Percentiles rank a stretch among this genome's conserved stretches.
phyloP scores from a whole-genome alignment of 1,140 invertebrate genomes.

The Doryteuthis pealeii region DNA sequence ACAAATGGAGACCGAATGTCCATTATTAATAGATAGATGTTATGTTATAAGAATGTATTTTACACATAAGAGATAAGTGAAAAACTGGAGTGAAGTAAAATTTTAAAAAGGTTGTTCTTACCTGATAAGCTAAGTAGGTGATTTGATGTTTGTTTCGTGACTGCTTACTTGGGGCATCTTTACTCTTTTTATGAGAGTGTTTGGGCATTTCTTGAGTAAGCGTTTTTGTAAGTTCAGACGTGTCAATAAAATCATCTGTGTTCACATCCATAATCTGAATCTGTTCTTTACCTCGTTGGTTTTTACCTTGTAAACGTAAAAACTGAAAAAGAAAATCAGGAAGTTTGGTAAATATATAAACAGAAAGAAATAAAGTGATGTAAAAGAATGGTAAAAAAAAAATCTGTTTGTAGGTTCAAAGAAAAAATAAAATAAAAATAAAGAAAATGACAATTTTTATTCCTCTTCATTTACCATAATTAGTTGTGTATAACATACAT shows the following conservation, averaged over 20 bases:
- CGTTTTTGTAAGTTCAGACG: constrained; percentile 77
- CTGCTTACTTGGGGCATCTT: constrained; percentile 69
- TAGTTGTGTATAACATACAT: too few species aligned
- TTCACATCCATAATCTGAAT: constrained; percentile 79
- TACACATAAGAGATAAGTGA: too few species aligned
- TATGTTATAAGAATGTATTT: too few species aligned
- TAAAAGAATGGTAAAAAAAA: too few species aligned
- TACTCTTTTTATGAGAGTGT: constrained; percentile 62
- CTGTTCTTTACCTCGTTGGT: constrained; percentile 62
- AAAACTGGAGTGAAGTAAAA: too few species aligned
- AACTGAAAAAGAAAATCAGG: constrained; percentile 45
- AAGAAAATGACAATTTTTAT: too few species aligned
- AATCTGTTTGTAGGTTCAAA: neutral
- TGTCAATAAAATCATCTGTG: constrained; percentile 78
- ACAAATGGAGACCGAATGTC: too few species aligned
- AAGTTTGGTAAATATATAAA: neutral
- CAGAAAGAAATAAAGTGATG: neutral
- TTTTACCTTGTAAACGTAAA: constrained; percentile 60
- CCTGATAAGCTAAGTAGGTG: constrained; percentile 88
- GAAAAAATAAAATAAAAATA: neutral
- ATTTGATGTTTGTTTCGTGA: constrained; percentile 91
- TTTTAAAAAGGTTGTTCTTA: constrained; percentile 44
- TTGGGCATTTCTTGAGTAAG: constrained; percentile 73
- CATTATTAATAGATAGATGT: too few species aligned
- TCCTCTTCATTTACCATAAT: too few species aligned